Base-by-base conservation (phyloP, 2,888 invertebrate species). In the Drosophila paranaensis region DNA sequence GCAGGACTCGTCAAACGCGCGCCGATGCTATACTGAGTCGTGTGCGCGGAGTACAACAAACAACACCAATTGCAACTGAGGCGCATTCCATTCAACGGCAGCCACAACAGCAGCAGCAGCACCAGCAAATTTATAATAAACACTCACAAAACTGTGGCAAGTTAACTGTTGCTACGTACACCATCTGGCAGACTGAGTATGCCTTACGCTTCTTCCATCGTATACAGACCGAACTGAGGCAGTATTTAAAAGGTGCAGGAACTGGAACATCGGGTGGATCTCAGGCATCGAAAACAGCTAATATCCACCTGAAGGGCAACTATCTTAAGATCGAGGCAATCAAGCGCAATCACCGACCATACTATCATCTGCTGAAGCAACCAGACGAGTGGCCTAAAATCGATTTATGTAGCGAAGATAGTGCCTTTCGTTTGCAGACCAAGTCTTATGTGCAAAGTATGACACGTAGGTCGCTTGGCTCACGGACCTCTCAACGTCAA, bases 11-110 rank as follows among this genome's bases (percentile, higher is more conserved):
- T 51, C 91, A 88, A 79, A 90, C 92, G 14, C 95, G 96, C 92
- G 95, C 95, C 92, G 96, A 96, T 95, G 96, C 96, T 93, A 96
- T 96, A 95, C 95, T 96, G 92, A 95, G 96, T 94, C 95, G 95
- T 93, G 96, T 95, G 93, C 94, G 94, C 74, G 91, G 84, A 25
- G 90, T 86, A 50, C 82, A 79, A 54, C 57, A 62, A 25, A 35
- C 5, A n/a, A 53, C 60, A 46, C 39, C 27, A 35, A 27, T 20
- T 16, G 25, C 48, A 67, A 25, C 68, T 25, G 61, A 53, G 14
- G 6, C 58, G 10, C 27, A 37, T 48, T 53, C 48, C 16, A 61
- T 48, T 45, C 60, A 68, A 14, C 54, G 55, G 13, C 62, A 71
- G 43, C 61, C 54, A 45, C 27, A 27, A 27, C 27, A 27, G 27